phyloP scores from a whole-genome alignment of 2,113 vertebrate genomes.

The Ptychochromis oligacanthus region DNA sequence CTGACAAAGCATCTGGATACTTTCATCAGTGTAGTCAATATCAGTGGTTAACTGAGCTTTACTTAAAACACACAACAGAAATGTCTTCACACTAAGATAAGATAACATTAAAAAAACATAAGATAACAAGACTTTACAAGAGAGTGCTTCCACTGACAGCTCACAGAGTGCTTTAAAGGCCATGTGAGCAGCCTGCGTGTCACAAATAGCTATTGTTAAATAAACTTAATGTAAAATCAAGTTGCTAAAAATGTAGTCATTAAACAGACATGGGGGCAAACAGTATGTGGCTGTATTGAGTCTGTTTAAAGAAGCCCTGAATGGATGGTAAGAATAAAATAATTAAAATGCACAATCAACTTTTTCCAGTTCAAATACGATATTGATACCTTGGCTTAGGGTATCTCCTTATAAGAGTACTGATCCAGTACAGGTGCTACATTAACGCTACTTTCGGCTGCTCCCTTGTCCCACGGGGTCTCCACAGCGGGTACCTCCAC shows the following conservation, averaged over 20 bases:
- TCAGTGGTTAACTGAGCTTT: background rate
- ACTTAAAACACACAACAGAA: background rate
- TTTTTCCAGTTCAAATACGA: background rate
- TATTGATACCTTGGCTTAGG: background rate
- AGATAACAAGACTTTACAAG: conserved; percentile 27
- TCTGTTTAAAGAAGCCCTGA: background rate
- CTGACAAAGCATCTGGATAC: background rate
- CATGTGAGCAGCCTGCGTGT: background rate
- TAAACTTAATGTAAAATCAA: background rate
- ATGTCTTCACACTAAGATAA: background rate
- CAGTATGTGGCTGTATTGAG: background rate
- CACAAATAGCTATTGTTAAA: background rate
- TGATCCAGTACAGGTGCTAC: background rate
- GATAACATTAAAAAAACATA: conserved; percentile 19
- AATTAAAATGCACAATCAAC: background rate
- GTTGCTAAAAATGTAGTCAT: background rate
- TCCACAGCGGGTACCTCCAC: too few species aligned
- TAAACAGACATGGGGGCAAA: background rate
- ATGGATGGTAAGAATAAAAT: background rate
- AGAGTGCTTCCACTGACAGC: background rate
- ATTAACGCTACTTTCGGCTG: too few species aligned
- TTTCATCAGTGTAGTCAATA: background rate
- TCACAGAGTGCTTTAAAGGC: background rate
- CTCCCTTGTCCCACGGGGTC: too few species aligned
- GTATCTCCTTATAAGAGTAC: background rate